Base-by-base conservation (phyloP, 2,888 invertebrate species). In the Epicampocera succincta region DNA sequence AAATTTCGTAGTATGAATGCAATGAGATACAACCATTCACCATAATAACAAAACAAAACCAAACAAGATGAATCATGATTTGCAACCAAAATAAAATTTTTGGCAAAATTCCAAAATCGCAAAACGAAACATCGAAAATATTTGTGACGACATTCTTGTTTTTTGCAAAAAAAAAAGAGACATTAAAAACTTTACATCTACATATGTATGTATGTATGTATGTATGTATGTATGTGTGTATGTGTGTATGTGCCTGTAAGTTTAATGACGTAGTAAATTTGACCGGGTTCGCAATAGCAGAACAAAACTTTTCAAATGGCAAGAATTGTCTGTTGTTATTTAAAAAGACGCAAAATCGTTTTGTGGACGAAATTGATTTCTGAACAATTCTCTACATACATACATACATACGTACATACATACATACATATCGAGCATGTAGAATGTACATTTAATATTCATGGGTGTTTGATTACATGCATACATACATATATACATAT, bases 81-180 rank as follows among this genome's bases (percentile, higher is more conserved):
- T 19, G 38, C 61, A 74, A 60, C 71, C 13, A 33, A 33, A 52
- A 74, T 21, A 42, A 60, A 46, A 66, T 56, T 66, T n/a, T 81
- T 82, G 82, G 82, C 82, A 75, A 78, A 74, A 71, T 78, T 82
- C 74, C 82, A 82, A 75, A 74, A 63, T 65, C 17, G 54, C 42
- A 25, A 19, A 12, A 17, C 29, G 6, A 56, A 58, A 44, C 40
- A 38, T 29, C 65, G 12, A 66, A 66, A 68, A 61, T 65, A 78
- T 74, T 71, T 54, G 60, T 82, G 82, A 82, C 82, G 78, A 61
- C 65, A 78, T 74, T 63, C 13, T 52, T 71, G 0, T 21, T 21
- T 60, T 54, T 44, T n/a, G n/a, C 1, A 19, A 4, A 21, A 44
- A 54, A 52, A 6, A 52, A 21, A 38, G 21, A 15, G 19, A 54